phyloP scores from a whole-genome alignment of 2,888 invertebrate genomes.

The Erpobdella octoculata region DNA sequence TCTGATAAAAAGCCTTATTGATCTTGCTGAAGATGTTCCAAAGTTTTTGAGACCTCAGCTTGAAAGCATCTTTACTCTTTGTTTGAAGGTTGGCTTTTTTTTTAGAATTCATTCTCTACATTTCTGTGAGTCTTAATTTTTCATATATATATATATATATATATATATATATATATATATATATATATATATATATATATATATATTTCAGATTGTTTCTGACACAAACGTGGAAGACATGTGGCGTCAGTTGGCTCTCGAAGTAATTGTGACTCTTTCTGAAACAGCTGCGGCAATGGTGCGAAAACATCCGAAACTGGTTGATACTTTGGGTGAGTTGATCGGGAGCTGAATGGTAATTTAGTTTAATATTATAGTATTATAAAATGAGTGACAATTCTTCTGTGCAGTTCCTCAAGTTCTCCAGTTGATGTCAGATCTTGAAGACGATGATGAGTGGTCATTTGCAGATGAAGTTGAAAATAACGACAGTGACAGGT shows the following conservation, averaged over 20 bases:
- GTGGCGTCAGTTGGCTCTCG: slow-evolving; percentile 78
- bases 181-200: background rate
- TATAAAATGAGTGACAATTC: background rate
- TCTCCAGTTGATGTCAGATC: slow-evolving; percentile 57
- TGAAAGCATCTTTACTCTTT: slow-evolving; percentile 74
- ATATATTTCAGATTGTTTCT: slow-evolving; percentile 58
- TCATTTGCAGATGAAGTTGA: slow-evolving; percentile 81
- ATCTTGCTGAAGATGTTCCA: slow-evolving; percentile 83
- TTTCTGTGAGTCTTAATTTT: background rate
- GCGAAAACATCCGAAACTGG: slow-evolving; percentile 69
- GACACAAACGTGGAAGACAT: slow-evolving; percentile 54
- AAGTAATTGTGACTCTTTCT: slow-evolving; percentile 73
- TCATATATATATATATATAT: background rate
- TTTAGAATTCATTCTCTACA: background rate
- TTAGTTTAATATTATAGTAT: too few relatives aligned
- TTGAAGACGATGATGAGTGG: slow-evolving; percentile 54
- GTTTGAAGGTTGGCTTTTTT: slow-evolving; percentile 63
- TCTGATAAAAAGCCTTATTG: slow-evolving; percentile 82
- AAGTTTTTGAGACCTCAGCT: slow-evolving; percentile 83
- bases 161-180: background rate
- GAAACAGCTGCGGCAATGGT: slow-evolving; percentile 95
- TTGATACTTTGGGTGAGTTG: slow-evolving; percentile 58
- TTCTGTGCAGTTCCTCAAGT: slow-evolving; percentile 64
- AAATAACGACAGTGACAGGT: slow-evolving; percentile 66
- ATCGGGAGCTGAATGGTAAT: too few relatives aligned